Percentiles rank a stretch among this genome's conserved stretches.
Conservation (phyloP, 2,888 invertebrate genomes). For the Papilio elwesi region DNA sequence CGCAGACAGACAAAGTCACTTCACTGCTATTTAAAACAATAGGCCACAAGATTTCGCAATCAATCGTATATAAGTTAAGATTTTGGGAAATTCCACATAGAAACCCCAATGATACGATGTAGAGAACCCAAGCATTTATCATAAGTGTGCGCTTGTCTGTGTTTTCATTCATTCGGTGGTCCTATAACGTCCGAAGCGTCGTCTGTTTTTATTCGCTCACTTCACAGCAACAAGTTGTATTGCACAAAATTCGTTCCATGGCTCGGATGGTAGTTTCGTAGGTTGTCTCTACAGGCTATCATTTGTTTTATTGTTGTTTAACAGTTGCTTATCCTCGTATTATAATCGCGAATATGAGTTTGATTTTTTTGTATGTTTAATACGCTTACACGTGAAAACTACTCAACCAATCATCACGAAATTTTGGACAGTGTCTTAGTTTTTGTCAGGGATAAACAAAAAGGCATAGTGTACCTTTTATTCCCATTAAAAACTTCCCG, state of each 20-base stretch:
- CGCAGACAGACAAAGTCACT: no score
- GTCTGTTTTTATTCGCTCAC: conserved; percentile 31
- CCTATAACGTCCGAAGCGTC: conserved; percentile 36
- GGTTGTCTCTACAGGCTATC: not conserved
- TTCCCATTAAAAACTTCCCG: no score
- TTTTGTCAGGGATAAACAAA: no score
- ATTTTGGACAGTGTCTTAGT: no score
- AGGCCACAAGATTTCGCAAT: not conserved
- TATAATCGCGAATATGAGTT: no score
- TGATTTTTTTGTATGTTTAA: no score
- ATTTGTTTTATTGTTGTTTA: conserved; percentile 3
- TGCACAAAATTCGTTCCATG: conserved; percentile 18
- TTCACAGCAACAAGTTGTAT: conserved; percentile 36
- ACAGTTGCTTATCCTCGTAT: not conserved
- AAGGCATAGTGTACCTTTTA: no score
- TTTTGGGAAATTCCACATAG: not conserved
- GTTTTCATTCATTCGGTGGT: conserved; percentile 48
- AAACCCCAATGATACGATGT: not conserved
- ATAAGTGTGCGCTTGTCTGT: not conserved
- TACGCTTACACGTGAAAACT: no score
- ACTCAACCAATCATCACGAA: no score
- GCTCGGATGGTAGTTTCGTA: conserved; percentile 18
- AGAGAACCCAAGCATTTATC: conserved; percentile 21
- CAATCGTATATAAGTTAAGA: not conserved
- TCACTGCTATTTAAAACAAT: no score